phyloP scores from a whole-genome alignment of 2,113 vertebrate genomes.

The Mesoclemmys tuberculata region DNA sequence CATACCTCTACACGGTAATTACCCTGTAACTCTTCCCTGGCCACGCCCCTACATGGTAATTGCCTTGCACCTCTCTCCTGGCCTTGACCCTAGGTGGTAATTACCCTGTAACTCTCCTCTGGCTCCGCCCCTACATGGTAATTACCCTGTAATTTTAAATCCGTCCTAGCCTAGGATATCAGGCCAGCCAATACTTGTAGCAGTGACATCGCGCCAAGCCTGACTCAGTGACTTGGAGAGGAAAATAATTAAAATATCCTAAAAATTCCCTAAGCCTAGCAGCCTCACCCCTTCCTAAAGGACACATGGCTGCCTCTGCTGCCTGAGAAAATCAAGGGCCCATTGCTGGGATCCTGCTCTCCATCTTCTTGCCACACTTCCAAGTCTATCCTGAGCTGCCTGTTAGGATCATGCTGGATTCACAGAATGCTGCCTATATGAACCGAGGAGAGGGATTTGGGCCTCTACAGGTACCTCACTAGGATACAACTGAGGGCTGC shows the following conservation, averaged over 20 bases:
- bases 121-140: background rate
- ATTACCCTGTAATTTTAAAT: background rate
- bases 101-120: background rate
- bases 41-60: background rate
- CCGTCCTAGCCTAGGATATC: background rate
- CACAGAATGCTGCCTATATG: background rate
- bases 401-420: background rate
- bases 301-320: background rate
- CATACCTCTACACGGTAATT: background rate
- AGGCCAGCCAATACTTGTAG: background rate
- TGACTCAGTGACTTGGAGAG: background rate
- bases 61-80: background rate
- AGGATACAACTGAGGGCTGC: fast-evolving
- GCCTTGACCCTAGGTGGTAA: background rate
- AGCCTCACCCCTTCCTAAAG: background rate
- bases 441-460: background rate
- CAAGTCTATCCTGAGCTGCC: background rate
- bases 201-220: background rate
- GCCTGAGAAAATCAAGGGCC: background rate
- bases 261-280: background rate
- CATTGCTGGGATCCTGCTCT: background rate
- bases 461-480: too few relatives aligned
- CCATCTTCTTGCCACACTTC: fast-evolving
- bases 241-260: background rate
- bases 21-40: background rate